These are phyloP conservation scores for Teleogryllus oceanicus DNA, from an alignment of 2,888 invertebrate species.

Conservation along the genomic window DNA sequence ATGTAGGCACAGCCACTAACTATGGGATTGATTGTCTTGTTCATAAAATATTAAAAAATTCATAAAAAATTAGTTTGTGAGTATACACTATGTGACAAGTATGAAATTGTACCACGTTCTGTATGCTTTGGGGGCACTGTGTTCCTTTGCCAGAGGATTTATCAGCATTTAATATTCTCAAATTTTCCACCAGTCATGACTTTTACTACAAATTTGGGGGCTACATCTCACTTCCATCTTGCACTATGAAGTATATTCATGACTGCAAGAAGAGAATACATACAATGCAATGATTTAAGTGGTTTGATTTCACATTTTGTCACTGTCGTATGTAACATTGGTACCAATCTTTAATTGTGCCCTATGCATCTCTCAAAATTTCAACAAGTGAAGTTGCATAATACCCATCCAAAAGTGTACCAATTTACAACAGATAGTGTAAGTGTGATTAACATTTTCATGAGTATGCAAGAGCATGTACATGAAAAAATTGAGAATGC, in stretches of 20 bases:
- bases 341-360: background rate
- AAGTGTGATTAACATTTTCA: background rate
- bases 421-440: constrained; percentile 9
- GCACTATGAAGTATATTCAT: too few species aligned
- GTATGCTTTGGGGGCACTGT: too few species aligned
- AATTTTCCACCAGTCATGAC: too few species aligned
- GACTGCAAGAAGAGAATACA: background rate
- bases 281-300: background rate
- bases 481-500: too few species aligned
- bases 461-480: too few species aligned
- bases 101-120: background rate
- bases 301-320: background rate
- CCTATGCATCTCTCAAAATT: background rate
- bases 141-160: too few species aligned
- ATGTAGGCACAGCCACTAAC: constrained; percentile 33
- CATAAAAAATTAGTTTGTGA: constrained; percentile 8
- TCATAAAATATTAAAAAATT: constrained; percentile 24
- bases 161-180: too few species aligned
- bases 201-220: too few species aligned
- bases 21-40: constrained; percentile 36
- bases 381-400: background rate
- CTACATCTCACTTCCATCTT: too few species aligned
- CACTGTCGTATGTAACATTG: constrained; percentile 18
- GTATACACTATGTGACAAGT: constrained; percentile 10
- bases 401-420: constrained; percentile 18